These are phyloP conservation scores for Osmoderma eremita DNA, from an alignment of 2,888 invertebrate genomes.

Conservation along the genomic window DNA sequence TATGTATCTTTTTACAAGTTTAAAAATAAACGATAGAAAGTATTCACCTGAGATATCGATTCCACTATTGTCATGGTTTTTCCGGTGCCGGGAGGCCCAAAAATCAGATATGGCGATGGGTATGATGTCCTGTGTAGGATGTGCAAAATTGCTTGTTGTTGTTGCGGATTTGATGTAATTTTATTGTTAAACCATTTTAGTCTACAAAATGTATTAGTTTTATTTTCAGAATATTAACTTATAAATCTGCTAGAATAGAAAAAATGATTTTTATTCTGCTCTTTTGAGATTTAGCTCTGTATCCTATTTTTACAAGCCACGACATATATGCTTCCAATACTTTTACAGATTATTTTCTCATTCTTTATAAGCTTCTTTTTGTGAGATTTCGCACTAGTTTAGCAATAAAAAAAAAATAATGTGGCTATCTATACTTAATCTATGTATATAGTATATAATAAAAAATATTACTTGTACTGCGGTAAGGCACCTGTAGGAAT, in stretches of 20 bases:
- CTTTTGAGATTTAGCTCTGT: too few species aligned
- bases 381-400: too few species aligned
- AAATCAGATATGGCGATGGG: constrained; percentile 69
- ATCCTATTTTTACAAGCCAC: too few species aligned
- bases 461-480: constrained; percentile 7
- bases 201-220: constrained; percentile 40
- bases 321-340: too few species aligned
- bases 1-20: too few species aligned
- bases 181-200: constrained; percentile 46
- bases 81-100: constrained; percentile 74
- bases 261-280: too few species aligned
- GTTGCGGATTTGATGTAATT: constrained; percentile 64
- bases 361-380: too few species aligned
- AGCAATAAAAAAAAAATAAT: too few species aligned
- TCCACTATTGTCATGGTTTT: constrained; percentile 80
- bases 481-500: neutral
- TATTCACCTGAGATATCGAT: constrained; percentile 71
- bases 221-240: too few species aligned
- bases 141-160: constrained; percentile 65
- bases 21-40: neutral
- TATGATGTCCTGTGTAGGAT: constrained; percentile 65
- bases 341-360: too few species aligned
- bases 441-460: neutral
- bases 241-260: too few species aligned
- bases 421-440: too few species aligned